A percentile compares a stretch with the other conserved stretches of the same genome.
phyloP scores from a whole-genome alignment of 2,888 invertebrate species.

The Cheilosia vernalis region DNA sequence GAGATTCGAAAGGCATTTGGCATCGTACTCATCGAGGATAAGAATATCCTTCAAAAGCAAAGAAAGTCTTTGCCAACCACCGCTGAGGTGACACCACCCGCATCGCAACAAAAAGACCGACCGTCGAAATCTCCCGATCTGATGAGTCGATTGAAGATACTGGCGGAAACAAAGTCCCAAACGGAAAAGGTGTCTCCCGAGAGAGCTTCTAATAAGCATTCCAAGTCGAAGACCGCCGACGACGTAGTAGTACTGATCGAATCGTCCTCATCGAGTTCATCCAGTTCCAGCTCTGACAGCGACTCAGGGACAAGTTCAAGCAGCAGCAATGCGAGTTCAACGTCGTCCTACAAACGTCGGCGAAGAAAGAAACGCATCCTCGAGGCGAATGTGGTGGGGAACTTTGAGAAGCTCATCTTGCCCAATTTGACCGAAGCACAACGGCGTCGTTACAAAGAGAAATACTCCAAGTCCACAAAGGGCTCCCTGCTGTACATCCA shows the following conservation, averaged over 20 bases:
- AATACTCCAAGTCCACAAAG: conserved; percentile 76
- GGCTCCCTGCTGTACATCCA: conserved; percentile 80
- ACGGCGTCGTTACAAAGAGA: conserved; percentile 78
- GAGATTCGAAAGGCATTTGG: conserved; percentile 81
- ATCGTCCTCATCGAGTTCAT: conserved; percentile 75
- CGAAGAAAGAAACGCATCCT: conserved; percentile 77
- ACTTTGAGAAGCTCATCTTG: conserved; percentile 80
- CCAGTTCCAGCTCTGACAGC: conserved; percentile 74
- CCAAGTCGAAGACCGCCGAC: conserved; percentile 35
- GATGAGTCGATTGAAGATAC: conserved; percentile 76
- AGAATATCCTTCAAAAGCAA: conserved; percentile 10
- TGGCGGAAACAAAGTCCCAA: conserved; percentile 76
- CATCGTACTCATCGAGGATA: conserved; percentile 77
- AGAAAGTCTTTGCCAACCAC: neutral
- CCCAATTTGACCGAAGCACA: conserved; percentile 78
- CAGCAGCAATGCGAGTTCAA: conserved; percentile 69
- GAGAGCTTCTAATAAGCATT: conserved; percentile 27
- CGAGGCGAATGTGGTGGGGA: conserved; percentile 79
- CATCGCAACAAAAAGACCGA: conserved; percentile 4
- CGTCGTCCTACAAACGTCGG: conserved; percentile 75
- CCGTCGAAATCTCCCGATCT: conserved; percentile 71
- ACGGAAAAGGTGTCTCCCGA: conserved; percentile 41
- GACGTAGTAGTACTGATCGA: conserved; percentile 76
- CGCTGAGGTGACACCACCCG: neutral
- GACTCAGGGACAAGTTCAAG: conserved; percentile 69